Conservation (phyloP, 2,888 invertebrate genomes). For the Melieria picta region DNA sequence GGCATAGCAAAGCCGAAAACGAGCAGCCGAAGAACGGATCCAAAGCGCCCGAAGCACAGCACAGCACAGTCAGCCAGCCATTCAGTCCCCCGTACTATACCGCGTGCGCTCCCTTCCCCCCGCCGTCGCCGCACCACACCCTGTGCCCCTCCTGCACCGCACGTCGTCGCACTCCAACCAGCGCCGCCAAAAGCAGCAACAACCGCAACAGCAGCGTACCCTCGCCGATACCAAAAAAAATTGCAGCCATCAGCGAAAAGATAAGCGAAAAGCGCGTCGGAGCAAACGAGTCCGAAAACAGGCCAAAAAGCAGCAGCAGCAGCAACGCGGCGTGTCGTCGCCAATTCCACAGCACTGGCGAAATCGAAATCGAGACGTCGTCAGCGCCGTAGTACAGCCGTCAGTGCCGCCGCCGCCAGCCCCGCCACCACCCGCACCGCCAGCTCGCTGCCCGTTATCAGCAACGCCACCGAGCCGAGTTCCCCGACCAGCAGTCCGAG, state of each 20-base stretch:
- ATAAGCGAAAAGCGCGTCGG: conserved; percentile 11
- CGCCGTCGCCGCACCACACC: conserved; percentile 13
- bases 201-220: conserved; percentile 20
- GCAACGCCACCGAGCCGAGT: conserved; percentile 21
- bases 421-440: conserved; percentile 9
- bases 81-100: no score
- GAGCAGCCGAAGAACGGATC: conserved; percentile 5
- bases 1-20: conserved; percentile 8
- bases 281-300: conserved; percentile 7
- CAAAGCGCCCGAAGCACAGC: conserved; percentile 5
- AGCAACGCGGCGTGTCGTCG: conserved; percentile 7
- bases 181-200: conserved; percentile 38
- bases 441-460: not conserved
- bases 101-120: conserved; percentile 3
- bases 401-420: conserved; percentile 26
- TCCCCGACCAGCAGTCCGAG: conserved; percentile 1
- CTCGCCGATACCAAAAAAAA: conserved; percentile 17
- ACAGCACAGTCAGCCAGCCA: not conserved
- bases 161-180: conserved; percentile 27
- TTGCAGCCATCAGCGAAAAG: conserved; percentile 37
- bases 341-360: conserved; percentile 24
- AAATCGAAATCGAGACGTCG: conserved; percentile 18
- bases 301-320: conserved; percentile 1
- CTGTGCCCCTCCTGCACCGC: conserved; percentile 19
- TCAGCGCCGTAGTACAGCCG: conserved; percentile 24